These are phyloP conservation scores for Sinocyclocheilus maitianheensis DNA, from an alignment of 2,113 vertebrate genomes.

Conservation along the genomic window DNA sequence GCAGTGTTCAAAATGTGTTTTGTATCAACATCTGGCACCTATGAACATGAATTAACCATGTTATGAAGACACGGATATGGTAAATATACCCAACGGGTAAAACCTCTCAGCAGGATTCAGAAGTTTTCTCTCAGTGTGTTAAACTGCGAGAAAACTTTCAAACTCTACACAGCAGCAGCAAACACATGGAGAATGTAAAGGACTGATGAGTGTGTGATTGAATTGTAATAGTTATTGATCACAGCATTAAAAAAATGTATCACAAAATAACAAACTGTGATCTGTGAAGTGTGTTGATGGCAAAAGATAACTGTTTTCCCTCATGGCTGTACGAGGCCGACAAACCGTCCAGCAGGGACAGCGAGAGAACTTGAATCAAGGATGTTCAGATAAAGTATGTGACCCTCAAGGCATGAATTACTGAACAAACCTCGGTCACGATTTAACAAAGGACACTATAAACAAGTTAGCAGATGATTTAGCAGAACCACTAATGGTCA, in stretches of 20 bases:
- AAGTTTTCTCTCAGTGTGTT: neutral
- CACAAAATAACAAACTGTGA: neutral
- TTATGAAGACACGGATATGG: neutral
- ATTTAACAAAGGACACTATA: neutral
- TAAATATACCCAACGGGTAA: neutral
- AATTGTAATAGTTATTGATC: neutral
- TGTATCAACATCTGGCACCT: neutral
- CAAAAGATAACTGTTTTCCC: neutral
- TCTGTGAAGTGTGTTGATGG: neutral
- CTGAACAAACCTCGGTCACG: neutral
- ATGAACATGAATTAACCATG: neutral
- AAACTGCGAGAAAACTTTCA: neutral
- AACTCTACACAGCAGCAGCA: neutral
- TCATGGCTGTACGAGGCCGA: neutral
- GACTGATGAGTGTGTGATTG: neutral
- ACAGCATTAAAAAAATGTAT: neutral
- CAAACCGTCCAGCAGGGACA: neutral
- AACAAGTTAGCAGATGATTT: neutral
- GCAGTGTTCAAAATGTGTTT: conserved; percentile 22
- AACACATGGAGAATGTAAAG: neutral
- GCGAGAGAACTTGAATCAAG: neutral
- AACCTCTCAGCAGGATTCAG: neutral
- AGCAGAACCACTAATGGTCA: neutral
- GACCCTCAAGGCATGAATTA: neutral
- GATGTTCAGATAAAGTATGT: neutral